Conservation (phyloP, 2,113 vertebrate genomes). For the Oryzias curvinotus region DNA sequence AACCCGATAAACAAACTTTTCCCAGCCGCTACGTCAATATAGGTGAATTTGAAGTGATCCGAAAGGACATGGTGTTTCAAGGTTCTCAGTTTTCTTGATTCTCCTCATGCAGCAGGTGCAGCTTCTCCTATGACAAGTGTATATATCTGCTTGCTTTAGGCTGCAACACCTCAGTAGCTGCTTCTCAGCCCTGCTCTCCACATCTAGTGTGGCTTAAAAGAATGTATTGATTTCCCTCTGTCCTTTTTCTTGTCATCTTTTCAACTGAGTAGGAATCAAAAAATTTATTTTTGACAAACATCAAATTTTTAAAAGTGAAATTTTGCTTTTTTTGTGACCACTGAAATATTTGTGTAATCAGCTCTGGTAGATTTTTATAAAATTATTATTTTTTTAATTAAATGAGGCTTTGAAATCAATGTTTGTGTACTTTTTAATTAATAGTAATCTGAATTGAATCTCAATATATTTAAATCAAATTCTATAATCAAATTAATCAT, state of each 20-base stretch:
- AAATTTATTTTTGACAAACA: slow-evolving; percentile 18
- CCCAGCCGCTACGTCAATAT: not conserved
- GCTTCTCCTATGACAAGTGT: slow-evolving; percentile 4
- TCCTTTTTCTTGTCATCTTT: slow-evolving; percentile 29
- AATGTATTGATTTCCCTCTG: slow-evolving; percentile 22
- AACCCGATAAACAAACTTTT: not conserved
- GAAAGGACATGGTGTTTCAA: slow-evolving; percentile 13
- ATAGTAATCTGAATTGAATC: too few relatives aligned
- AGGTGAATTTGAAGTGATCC: slow-evolving; percentile 4
- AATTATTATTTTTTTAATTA: too few relatives aligned
- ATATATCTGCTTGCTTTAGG: slow-evolving; percentile 29
- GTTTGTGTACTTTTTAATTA: too few relatives aligned
- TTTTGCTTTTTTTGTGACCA: too few relatives aligned
- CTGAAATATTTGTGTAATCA: too few relatives aligned
- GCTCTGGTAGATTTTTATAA: too few relatives aligned
- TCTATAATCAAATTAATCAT: too few relatives aligned
- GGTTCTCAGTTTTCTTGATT: not conserved
- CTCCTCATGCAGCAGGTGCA: not conserved
- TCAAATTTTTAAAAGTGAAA: not conserved
- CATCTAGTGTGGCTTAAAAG: slow-evolving; percentile 19
- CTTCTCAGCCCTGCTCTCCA: slow-evolving; percentile 22
- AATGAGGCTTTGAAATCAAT: too few relatives aligned
- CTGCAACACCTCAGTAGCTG: slow-evolving; percentile 21
- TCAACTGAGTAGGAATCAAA: slow-evolving; percentile 11
- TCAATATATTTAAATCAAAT: too few relatives aligned